Evolutionary conservation across 2,888 invertebrate genomes (phyloP), one percentile per base, ranked within the genome.

Genomic region (Muschampia plurimacula): DNA sequence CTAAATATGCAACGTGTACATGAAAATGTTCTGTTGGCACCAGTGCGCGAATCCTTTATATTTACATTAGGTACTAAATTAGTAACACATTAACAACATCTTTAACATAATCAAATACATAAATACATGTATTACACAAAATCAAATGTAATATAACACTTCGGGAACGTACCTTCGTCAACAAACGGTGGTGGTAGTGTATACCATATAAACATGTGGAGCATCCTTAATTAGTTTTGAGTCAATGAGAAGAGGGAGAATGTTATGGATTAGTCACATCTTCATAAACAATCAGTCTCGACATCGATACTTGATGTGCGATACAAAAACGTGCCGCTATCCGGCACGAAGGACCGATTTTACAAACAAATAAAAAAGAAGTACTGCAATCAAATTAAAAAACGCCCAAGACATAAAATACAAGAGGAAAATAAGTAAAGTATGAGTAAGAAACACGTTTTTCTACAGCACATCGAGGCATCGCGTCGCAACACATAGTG

Each of bases 261-360:
- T 93, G 93, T 94, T 93, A 94, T 94, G 94, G 92, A 94, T 94
- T 94, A 94, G 94, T 94, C 89, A 91, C 88, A 91, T 88, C 87
- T 87, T 83, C 83, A 87, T 86, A 90, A 84, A 86, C 83, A 88
- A 84, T 83, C 82, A 87, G 78, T 81, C 79, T 85, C 82, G 84
- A 82, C 78, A 83, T 83, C 76, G 79, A 81, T 75, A 83, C 76
- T 76, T 73, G 82, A 79, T 82, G 86, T 84, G 88, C 83, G 78
- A 64, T 85, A 85, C 84, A 85, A 84, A 86, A 88, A 87, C 85
- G 84, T 84, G 86, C 81, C 76, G 73, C 63, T 44, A 77, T 77
- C 77, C 76, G 74, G 75, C 76, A 64, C 75, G 75, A 70, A 73
- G 76, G 76, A 77, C 75, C 67, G 76, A 71, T 67, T 69, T 49